Percentiles rank a stretch among this genome's conserved stretches.
Evolutionary conservation across 2,113 vertebrate species (phyloP).

Genomic region (Macquaria ambigua): DNA sequence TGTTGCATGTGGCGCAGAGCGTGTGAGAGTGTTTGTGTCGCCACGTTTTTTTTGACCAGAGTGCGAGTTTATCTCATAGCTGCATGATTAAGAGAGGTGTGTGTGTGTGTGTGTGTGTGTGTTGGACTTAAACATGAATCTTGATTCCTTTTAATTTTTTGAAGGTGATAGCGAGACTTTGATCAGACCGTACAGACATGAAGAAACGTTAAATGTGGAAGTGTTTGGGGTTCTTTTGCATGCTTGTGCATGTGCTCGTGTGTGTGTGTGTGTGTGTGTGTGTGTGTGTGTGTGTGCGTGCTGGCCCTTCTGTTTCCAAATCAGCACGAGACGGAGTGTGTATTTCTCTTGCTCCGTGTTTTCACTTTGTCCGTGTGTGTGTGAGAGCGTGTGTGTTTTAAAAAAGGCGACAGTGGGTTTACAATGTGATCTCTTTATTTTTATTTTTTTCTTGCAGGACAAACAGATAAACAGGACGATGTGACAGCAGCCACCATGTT

Average conservation of each 20-base stretch:
- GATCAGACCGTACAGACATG: background rate
- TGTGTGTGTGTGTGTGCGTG: background rate
- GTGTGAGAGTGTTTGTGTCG: conserved; percentile 3
- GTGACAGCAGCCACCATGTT: background rate
- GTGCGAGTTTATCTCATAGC: background rate
- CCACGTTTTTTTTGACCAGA: background rate
- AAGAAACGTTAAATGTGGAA: conserved; percentile 17
- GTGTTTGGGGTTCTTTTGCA: background rate
- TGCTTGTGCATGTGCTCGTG: conserved; percentile 2
- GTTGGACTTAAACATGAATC: background rate
- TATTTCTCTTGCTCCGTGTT: background rate
- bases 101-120: conserved; percentile 8
- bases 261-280: conserved; percentile 9
- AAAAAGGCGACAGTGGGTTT: background rate
- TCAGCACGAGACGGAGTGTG: background rate
- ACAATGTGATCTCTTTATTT: background rate
- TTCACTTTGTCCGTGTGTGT: background rate
- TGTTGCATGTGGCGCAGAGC: background rate
- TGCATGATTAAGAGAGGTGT: background rate
- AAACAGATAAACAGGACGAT: background rate
- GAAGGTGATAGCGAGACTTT: background rate
- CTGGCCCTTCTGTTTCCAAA: background rate
- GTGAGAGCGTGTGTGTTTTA: background rate
- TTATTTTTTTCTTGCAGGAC: conserved; percentile 23
- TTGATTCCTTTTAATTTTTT: background rate